Evolutionary conservation across 2,888 invertebrate species (phyloP), one percentile per base, ranked within the genome.

Genomic region (Sarcophaga rosellei): DNA sequence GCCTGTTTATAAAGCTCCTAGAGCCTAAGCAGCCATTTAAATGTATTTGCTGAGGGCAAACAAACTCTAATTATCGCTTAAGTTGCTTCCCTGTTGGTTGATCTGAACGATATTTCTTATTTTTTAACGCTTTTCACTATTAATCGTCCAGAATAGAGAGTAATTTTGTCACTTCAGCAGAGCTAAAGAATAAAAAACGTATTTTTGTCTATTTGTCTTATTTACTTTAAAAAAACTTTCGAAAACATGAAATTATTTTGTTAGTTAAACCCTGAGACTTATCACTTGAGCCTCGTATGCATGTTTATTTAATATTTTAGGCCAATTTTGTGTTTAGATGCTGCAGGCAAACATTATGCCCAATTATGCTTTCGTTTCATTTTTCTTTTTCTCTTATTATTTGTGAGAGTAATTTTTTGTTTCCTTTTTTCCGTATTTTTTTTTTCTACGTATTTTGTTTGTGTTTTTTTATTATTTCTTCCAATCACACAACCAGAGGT

Each of bases 311-410:
- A 4, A 35, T 3, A 1, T 65, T 21, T n/a, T 53, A 53, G 53
- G 53, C 15, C 15, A 65, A 65, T 23, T 65, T 4, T 20, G 4
- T 11, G 35, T 15, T 57, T 63, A 15, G 47, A 57, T 21, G 53
- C 53, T 10, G 23, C 12, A n/a, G 45, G 65, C 47, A 53, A 74
- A 74, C 47, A 44, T 45, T 23, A 74, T 12, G 53, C 8, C 59
- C 75, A 75, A 81, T 81, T 76, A 63, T 45, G 11, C 25, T 53
- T 53, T 53, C 0, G 3, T 53, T 53, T 4, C 53, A 8, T 8
- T 35, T 35, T 35, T 35, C 35, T 35, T 35, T 35, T 35, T 35
- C 8, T 35, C 35, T 35, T 53, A 53, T 15, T 53, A 53, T 53
- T 53, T 53, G 17, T 53, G 53, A 17, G 4, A 17, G 53, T 10